Base-by-base conservation (phyloP, 2,888 invertebrate genomes). In the Hemicrepidius hirtus region DNA sequence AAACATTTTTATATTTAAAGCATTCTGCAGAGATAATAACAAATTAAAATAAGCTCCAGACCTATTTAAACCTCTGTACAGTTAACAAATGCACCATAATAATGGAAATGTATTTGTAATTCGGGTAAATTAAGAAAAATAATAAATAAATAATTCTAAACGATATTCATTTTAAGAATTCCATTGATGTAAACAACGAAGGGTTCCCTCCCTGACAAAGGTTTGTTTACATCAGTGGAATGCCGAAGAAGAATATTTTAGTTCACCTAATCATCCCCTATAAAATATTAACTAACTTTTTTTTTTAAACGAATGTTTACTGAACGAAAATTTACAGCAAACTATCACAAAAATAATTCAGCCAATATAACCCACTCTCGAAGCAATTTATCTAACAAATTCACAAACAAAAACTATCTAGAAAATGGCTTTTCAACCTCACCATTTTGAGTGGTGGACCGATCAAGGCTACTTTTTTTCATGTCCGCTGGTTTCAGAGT, bases 381-480 rank as follows among this genome's bases (percentile, higher is more conserved):
- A 57, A 37, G 37, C 57, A 37, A 57, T 37, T 37, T 20, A 57
- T 16, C 37, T 37, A 20, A 53, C n/a, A 32, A 32, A 55, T 24
- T 55, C 32, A 32, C 20, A 24, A 57, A 18, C 37, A 57, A 37
- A 20, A 57, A 57, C 57, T 57, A 57, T 57, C 57, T 57, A 57
- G 35, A 35, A 13, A 20, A 49, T 13, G 37, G 9, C 18, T 57
- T 57, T 35, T 16, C 20, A 35, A 9, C 6, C 4, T 24, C n/a
- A 12, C 18, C 57, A 57, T 57, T 57, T 37, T 35, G 57, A 21
- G n/a, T 53, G 28, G 53, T 24, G n/a, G 53, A 13, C 1, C 21
- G 13, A 53, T 53, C 53, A 32, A 53, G 13, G 28, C 28, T 21
- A 53, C 32, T 28, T 53, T 53, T 24, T 16, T 53, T 53, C 12